These are phyloP conservation scores for Apolygus lucorum DNA, from an alignment of 1,140 invertebrate species.

Conservation along the genomic window DNA sequence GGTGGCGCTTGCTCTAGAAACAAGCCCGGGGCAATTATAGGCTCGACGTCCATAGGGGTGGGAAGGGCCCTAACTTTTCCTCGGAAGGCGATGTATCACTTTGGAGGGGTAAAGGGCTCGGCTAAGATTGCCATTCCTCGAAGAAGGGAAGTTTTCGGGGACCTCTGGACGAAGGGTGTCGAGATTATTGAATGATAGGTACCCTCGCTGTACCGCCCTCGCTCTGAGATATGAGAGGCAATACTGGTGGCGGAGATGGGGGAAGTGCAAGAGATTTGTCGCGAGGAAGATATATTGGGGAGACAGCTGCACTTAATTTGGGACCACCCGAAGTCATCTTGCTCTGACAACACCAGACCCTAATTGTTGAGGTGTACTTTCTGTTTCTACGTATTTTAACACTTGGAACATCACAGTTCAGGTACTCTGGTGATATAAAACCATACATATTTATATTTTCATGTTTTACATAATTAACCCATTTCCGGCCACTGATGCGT, in stretches of 20 bases:
- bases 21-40: conserved; percentile 7
- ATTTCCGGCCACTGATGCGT: too few species aligned
- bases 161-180: not conserved
- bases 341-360: not conserved
- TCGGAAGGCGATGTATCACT: conserved; percentile 9
- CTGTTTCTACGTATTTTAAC: too few species aligned
- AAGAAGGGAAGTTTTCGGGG: not conserved
- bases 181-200: conserved; percentile 16
- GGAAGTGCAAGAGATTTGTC: conserved; percentile 16
- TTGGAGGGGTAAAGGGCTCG: not conserved
- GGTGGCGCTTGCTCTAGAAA: conserved; percentile 8
- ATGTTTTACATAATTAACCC: too few species aligned
- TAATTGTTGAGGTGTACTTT: not conserved
- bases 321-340: conserved; percentile 4
- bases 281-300: conserved; percentile 8
- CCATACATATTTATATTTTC: too few species aligned
- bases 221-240: conserved; percentile 6
- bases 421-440: too few species aligned
- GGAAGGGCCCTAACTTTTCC: not conserved
- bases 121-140: conserved; percentile 5
- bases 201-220: not conserved
- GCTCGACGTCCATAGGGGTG: not conserved
- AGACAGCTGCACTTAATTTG: conserved; percentile 15
- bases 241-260: not conserved
- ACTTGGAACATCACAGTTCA: too few species aligned